Conservation (phyloP, 2,797 vertebrate genomes). For the Siniperca undulata region DNA sequence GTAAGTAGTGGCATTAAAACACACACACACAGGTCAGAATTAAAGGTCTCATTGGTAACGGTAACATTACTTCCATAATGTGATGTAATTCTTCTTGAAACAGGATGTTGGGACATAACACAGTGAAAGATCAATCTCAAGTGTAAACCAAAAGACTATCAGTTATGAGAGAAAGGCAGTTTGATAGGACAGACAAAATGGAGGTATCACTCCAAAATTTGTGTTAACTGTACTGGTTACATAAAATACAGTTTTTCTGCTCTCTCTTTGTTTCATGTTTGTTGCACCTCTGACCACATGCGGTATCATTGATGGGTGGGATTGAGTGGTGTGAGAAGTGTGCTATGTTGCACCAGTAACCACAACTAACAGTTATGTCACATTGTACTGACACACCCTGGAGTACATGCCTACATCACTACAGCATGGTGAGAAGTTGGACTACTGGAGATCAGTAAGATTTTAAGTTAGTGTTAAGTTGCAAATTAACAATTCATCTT, state of each 20-base stretch:
- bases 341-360: neutral
- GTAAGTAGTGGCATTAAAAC: neutral
- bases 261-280: too few species aligned
- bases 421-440: neutral
- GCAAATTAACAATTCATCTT: neutral
- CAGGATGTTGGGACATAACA: neutral
- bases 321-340: too few species aligned
- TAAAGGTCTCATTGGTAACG: neutral
- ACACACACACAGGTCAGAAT: neutral
- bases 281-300: too few species aligned
- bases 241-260: neutral
- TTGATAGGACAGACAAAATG: neutral
- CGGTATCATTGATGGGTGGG: too few species aligned
- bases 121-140: neutral
- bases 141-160: neutral
- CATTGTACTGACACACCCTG: neutral
- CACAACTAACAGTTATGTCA: neutral
- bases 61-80: neutral
- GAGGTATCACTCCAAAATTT: neutral
- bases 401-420: neutral
- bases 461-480: neutral
- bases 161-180: neutral
- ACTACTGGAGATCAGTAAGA: neutral
- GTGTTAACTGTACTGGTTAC: neutral
- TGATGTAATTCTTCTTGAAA: neutral